Percentiles rank a stretch among this genome's conserved stretches.
Evolutionary conservation across 2,888 invertebrate species (phyloP).

Genomic region (Lymantria dispar): DNA sequence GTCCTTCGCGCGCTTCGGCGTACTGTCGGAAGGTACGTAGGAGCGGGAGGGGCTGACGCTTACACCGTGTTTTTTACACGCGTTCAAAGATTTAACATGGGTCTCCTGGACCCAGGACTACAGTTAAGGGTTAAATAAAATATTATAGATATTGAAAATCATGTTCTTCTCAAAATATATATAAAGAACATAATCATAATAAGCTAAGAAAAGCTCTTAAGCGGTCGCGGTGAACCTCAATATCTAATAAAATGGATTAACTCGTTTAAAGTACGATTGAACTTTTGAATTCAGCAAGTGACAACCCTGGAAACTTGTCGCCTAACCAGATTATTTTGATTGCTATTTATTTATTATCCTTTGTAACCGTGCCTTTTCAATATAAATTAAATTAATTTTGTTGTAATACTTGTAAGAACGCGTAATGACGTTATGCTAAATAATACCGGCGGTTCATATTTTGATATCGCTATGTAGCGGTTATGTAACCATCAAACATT

Average conservation of each 20-base stretch:
- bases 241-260: constrained; percentile 77
- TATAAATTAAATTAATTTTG: constrained; percentile 19
- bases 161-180: constrained; percentile 3
- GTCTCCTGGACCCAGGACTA: too few species aligned
- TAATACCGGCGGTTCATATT: too few species aligned
- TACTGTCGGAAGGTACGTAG: too few species aligned
- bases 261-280: constrained; percentile 76
- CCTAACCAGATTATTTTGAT: constrained; percentile 44
- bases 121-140: too few species aligned
- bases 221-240: constrained; percentile 62
- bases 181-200: constrained; percentile 24
- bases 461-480: too few species aligned
- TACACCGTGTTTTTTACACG: too few species aligned
- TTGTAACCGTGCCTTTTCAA: constrained; percentile 29
- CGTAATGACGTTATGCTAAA: too few species aligned
- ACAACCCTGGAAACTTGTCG: constrained; percentile 45
- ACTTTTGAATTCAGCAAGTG: constrained; percentile 51
- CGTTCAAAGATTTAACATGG: too few species aligned
- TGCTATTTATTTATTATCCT: constrained; percentile 47
- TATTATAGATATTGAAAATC: too few species aligned
- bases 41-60: too few species aligned
- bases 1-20: too few species aligned
- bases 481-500: too few species aligned
- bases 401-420: background rate
- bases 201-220: constrained; percentile 53